Evolutionary conservation across 2,888 invertebrate genomes (phyloP), one percentile per base, ranked within the genome.

Genomic region (Molorchus minor): DNA sequence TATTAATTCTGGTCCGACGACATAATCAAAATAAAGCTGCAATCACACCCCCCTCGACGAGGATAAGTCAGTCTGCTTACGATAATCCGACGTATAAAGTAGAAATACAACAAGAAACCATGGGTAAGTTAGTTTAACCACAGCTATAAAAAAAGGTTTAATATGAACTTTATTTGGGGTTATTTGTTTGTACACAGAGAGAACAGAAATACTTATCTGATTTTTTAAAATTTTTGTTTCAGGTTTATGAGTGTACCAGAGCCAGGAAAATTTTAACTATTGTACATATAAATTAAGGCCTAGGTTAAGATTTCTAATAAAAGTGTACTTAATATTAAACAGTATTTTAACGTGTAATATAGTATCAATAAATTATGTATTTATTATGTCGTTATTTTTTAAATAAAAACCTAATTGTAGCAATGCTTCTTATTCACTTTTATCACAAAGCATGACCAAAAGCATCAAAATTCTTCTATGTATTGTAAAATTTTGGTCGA

Each of bases 41-140:
- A 64, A 93, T 93, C 75, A 93, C 93, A 49, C 74, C 79, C 69
- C 87, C 93, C 44, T 61, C 68, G 8, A 86, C 87, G 10, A 82
- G 92, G 66, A 92, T 93, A 77, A 89, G 87, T 68, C 92, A 93
- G 47, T 92, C 93, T n/a, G 92, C 93, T 40, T 94, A 94, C 77
- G 94, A 95, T 80, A 95, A 94, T 82, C 94, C 94, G 41, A 93
- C 94, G 74, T 95, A 94, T 84, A 95, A 95, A 87, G 92, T 94
- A 79, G 93, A 93, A 83, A 88, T 93, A 80, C 93, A 93, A 82
- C 93, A 93, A 83, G 93, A 93, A 84, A 93, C 93, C 75, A 93
- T 93, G 92, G 92, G 93, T 93, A 85, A 82, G 80, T n/a, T n/a
- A n/a, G n/a, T n/a, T n/a, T n/a, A n/a, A n/a, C n/a, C n/a, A n/a